Conservation (phyloP, 2,888 invertebrate species). For the Polylopha cassiicola region DNA sequence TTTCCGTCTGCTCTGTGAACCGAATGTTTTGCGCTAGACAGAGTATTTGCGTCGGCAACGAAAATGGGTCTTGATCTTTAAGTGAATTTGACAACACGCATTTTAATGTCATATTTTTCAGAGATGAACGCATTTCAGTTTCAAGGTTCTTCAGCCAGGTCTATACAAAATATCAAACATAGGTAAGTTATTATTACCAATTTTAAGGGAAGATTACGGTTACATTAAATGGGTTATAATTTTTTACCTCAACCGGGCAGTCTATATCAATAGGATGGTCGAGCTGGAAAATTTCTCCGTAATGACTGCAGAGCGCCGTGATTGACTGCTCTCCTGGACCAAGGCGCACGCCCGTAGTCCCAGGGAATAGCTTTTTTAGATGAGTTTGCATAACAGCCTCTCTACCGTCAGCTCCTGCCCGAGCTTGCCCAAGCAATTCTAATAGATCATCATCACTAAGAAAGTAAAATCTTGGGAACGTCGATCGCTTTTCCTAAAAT, state of each 20-base stretch:
- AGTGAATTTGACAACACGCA: slow-evolving; percentile 67
- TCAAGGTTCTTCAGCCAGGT: slow-evolving; percentile 89
- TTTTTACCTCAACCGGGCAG: slow-evolving; percentile 84
- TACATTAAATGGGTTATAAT: too few species aligned
- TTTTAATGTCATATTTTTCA: slow-evolving; percentile 82
- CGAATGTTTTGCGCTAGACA: slow-evolving; percentile 90
- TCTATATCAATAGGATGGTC: slow-evolving; percentile 83
- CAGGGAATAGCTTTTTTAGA: slow-evolving; percentile 96
- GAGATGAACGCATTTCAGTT: slow-evolving; percentile 83
- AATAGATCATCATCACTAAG: slow-evolving; percentile 98
- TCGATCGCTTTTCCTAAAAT: slow-evolving; percentile 90
- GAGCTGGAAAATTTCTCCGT: slow-evolving; percentile 85
- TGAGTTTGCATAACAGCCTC: slow-evolving; percentile 94
- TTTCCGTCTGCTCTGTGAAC: slow-evolving; percentile 91
- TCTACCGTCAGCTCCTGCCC: slow-evolving; percentile 78
- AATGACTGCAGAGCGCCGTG: slow-evolving; percentile 83
- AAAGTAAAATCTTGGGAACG: slow-evolving; percentile 97
- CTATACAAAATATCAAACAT: slow-evolving; percentile 40
- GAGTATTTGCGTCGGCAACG: slow-evolving; percentile 85
- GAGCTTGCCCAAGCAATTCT: slow-evolving; percentile 95
- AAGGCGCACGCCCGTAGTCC: slow-evolving; percentile 87
- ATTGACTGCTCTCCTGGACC: slow-evolving; percentile 73
- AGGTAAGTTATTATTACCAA: too few species aligned
- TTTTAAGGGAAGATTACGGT: too few species aligned
- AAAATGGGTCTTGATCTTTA: slow-evolving; percentile 68